Evolutionary conservation across 2,797 vertebrate species (phyloP).

Genomic region (Microtus obscurus): DNA sequence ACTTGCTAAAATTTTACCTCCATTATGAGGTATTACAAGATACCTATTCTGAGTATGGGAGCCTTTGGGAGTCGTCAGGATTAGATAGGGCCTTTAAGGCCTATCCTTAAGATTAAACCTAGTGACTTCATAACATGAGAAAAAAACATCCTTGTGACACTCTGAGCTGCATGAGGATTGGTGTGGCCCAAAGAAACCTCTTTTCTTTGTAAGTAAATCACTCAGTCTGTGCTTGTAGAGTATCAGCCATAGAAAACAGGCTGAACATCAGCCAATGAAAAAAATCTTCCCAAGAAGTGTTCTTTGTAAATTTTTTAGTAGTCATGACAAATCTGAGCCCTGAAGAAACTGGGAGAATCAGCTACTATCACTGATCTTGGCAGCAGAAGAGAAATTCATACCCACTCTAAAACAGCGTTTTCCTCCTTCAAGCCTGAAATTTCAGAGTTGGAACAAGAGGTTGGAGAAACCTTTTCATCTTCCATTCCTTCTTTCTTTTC

Average conservation of each 20-base stretch:
- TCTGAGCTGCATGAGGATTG: neutral
- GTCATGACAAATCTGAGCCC: neutral
- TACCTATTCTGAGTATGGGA: neutral
- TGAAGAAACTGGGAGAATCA: neutral
- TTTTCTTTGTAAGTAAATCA: neutral
- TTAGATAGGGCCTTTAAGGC: no score
- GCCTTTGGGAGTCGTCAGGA: no score
- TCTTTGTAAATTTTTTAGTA: neutral
- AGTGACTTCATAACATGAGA: neutral
- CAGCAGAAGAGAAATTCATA: slow-evolving; percentile 25
- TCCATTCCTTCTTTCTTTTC: slow-evolving; percentile 7
- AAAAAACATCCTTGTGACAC: neutral
- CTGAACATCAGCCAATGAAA: neutral
- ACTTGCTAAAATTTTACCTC: neutral
- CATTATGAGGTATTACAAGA: neutral
- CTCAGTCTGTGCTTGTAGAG: neutral
- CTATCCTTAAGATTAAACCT: neutral
- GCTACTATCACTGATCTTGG: neutral
- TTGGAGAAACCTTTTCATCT: neutral
- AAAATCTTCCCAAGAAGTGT: neutral
- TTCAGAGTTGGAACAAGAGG: neutral
- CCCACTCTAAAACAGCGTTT: neutral
- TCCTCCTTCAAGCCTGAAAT: neutral
- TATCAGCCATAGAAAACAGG: neutral
- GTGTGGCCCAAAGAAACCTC: neutral